Conservation (phyloP, 1,140 invertebrate genomes). For the Bombus affinis region DNA sequence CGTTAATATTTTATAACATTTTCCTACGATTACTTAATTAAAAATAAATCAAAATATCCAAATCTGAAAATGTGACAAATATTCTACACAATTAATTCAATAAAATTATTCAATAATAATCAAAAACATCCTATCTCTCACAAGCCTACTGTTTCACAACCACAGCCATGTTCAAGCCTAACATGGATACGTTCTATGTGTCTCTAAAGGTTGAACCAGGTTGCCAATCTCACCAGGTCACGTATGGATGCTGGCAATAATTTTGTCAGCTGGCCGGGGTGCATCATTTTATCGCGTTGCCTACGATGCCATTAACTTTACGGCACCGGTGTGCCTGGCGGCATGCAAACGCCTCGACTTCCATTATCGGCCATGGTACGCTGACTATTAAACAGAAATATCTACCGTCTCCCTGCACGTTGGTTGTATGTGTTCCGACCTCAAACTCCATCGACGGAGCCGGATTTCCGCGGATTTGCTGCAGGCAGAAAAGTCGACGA, state of each 20-base stretch:
- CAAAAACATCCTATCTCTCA: not conserved
- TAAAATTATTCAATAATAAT: no score
- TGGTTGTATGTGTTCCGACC: not conserved
- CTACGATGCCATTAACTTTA: conserved; percentile 66
- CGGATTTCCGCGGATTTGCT: conserved; percentile 43
- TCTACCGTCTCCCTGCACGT: conserved; percentile 44
- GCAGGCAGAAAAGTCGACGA: not conserved
- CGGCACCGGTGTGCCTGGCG: conserved; percentile 53
- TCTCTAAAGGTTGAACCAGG: not conserved
- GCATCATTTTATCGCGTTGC: conserved; percentile 63
- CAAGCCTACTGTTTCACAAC: not conserved
- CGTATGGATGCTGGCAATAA: conserved; percentile 11
- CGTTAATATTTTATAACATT: no score
- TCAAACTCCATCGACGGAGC: conserved; percentile 31
- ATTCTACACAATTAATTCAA: no score
- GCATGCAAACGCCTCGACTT: conserved; percentile 66
- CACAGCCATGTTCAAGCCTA: not conserved
- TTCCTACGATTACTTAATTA: no score
- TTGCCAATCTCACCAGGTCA: not conserved
- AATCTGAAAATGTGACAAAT: no score
- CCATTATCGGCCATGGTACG: conserved; percentile 64
- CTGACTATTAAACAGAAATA: conserved; percentile 69
- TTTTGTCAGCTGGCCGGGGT: conserved; percentile 53
- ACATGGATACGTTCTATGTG: not conserved
- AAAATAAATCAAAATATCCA: no score